A percentile compares a stretch with the other conserved stretches of the same genome.
Conservation (phyloP, 2,888 invertebrate species). For the Tetropium fuscum region DNA sequence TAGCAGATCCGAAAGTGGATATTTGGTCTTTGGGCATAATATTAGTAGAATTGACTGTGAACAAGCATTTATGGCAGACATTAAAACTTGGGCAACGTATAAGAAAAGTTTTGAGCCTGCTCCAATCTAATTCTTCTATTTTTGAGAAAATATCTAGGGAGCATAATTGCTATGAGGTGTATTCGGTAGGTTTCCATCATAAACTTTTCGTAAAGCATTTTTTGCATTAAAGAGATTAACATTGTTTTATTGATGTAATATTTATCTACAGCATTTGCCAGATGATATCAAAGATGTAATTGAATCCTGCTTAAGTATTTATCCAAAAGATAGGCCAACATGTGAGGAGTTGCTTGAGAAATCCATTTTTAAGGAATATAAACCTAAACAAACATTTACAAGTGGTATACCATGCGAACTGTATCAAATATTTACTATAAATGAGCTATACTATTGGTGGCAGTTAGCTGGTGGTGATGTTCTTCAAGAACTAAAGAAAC, state of each 20-base stretch:
- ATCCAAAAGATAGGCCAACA: conserved; percentile 73
- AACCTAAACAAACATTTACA: conserved; percentile 38
- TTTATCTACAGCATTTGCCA: conserved; percentile 68
- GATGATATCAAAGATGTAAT: conserved; percentile 72
- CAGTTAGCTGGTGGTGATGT: conserved; percentile 96
- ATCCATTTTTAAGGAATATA: conserved; percentile 67
- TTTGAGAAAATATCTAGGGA: conserved; percentile 83
- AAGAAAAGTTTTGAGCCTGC: conserved; percentile 79
- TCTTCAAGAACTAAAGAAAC: conserved; percentile 88
- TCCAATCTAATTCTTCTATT: conserved; percentile 71
- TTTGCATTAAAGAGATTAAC: background rate
- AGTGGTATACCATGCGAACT: conserved; percentile 58
- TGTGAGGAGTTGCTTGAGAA: conserved; percentile 72
- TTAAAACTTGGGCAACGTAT: conserved; percentile 81
- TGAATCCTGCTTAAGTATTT: conserved; percentile 78
- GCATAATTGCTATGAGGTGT: conserved; percentile 76
- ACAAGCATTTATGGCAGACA: conserved; percentile 77
- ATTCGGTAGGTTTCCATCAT: conserved; percentile 68
- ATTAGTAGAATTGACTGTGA: conserved; percentile 81
- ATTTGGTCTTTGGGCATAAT: conserved; percentile 96
- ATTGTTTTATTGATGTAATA: background rate
- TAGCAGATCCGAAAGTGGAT: conserved; percentile 81
- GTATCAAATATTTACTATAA: conserved; percentile 69
- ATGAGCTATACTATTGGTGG: conserved; percentile 95
- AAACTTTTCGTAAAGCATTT: background rate